Percentiles rank a stretch among this genome's conserved stretches.
These are phyloP conservation scores for Sarcophaga carnaria DNA, from an alignment of 2,888 invertebrate species.

Conservation along the genomic window DNA sequence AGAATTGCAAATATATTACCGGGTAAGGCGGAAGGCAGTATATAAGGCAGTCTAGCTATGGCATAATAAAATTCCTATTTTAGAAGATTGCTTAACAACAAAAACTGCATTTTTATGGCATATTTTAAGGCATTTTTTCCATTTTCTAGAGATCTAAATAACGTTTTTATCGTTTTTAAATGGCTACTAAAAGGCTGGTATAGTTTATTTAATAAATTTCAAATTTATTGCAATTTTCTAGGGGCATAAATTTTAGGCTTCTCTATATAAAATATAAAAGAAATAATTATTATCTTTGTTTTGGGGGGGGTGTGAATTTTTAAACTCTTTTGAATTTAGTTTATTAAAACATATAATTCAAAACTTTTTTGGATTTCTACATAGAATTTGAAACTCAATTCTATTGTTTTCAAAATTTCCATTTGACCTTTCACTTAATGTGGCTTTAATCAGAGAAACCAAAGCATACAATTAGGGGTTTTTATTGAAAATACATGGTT, in stretches of 20 bases:
- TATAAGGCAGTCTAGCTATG: conserved; percentile 5
- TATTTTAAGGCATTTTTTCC: conserved; percentile 1
- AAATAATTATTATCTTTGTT: too few relatives aligned
- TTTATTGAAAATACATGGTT: neutral
- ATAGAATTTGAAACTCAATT: too few relatives aligned
- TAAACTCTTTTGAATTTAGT: too few relatives aligned
- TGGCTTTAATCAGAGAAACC: neutral
- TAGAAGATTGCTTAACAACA: neutral
- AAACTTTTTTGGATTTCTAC: too few relatives aligned
- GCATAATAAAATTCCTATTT: conserved; percentile 15
- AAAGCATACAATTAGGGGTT: conserved; percentile 5
- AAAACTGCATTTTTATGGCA: neutral
- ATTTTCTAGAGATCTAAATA: neutral
- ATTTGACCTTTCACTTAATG: neutral
- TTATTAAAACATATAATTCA: too few relatives aligned
- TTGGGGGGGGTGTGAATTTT: too few relatives aligned
- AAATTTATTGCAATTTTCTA: neutral
- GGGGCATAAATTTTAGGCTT: neutral
- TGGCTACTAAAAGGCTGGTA: neutral
- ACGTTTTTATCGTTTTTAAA: conserved; percentile 7
- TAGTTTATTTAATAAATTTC: conserved; percentile 8
- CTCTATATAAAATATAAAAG: neutral
- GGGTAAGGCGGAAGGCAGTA: neutral
- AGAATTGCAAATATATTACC: conserved; percentile 17
- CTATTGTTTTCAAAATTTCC: too few relatives aligned